Evolutionary conservation across 1,140 invertebrate species (phyloP), one percentile per base, ranked within the genome.

Genomic region (Leptinotarsa lineolata): DNA sequence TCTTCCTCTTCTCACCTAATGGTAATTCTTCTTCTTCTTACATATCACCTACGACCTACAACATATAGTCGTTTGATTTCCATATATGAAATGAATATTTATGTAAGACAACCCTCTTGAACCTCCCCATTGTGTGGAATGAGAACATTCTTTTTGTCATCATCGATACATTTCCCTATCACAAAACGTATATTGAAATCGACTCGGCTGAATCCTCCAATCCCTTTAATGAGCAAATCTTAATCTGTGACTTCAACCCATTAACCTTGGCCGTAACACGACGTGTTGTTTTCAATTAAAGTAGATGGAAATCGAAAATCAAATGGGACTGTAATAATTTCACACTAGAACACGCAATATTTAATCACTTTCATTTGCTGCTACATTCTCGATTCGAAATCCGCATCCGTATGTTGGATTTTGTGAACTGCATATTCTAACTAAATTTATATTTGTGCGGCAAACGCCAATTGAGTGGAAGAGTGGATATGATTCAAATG

Each of bases 201-300:
- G 20, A 59, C 3, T 18, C 58, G 16, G 11, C 16, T 59, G 16
- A 66, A 68, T 68, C 30, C 4, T 16, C 24, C 46, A 45, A 68
- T 68, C 4, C 20, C 66, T 68, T 30, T 18, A 68, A 68, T 45
- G 66, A 48, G 20, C 61, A 21, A 63, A 63, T 63, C 61, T 63
- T 30, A 63, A 63, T 63, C 61, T 65, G 24, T 66, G 44, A 72
- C 46, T 73, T 69, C 39, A 64, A 73, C 60, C 76, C 72, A 79
- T 80, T 80, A 80, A 80, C 79, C 79, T 80, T 80, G 79, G 70
- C 73, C 70, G 66, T 70, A 64, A 73, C 68, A 74, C 24, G 46
- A 44, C 68, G 24, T 58, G 72, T 61, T 72, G 73, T 71, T 76
- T 81, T 81, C 80, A 81, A 81, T 81, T 81, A 81, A 74, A 76